Conservation (phyloP, 92 coral and sea anemone genomes). For the Siderastrea radians region DNA sequence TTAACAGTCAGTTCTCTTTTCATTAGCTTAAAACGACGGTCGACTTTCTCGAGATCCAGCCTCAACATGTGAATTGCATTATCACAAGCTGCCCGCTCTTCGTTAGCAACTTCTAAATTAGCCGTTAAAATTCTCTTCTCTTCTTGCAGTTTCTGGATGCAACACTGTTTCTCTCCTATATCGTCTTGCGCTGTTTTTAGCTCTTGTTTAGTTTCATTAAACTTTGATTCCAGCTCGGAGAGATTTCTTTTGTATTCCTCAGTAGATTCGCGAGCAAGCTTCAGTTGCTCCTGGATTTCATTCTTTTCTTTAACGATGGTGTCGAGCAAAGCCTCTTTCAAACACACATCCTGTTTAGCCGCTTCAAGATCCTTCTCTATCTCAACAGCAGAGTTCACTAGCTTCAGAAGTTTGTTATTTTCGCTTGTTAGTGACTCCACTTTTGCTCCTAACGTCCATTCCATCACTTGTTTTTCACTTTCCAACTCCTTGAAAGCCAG, state of each 20-base stretch:
- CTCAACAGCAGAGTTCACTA: constrained; percentile 52
- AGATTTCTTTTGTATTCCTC: constrained; percentile 60
- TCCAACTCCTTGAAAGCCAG: constrained; percentile 67
- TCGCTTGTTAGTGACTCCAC: constrained; percentile 71
- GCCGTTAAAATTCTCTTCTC: constrained; percentile 67
- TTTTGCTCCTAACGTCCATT: constrained; percentile 58
- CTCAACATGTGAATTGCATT: constrained; percentile 81
- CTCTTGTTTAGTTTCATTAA: constrained; percentile 52
- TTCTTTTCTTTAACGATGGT: constrained; percentile 67
- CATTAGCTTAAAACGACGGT: constrained; percentile 90
- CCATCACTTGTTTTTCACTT: constrained; percentile 69
- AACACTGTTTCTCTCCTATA: constrained; percentile 38
- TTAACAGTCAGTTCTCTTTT: constrained; percentile 79
- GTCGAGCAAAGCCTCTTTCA: constrained; percentile 55
- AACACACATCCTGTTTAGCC: constrained; percentile 61
- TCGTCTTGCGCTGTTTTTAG: constrained; percentile 52
- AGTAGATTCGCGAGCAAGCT: constrained; percentile 59
- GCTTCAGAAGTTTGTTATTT: constrained; percentile 59
- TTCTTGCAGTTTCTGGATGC: constrained; percentile 62
- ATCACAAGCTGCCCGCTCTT: constrained; percentile 81
- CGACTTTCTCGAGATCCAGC: constrained; percentile 89
- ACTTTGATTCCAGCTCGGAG: constrained; percentile 46
- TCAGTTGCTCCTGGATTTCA: constrained; percentile 66
- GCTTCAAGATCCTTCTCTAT: constrained; percentile 70
- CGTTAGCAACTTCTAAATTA: constrained; percentile 66